Base-by-base conservation (phyloP, 2,797 vertebrate species). In the Hyperoplus lanceolatus region DNA sequence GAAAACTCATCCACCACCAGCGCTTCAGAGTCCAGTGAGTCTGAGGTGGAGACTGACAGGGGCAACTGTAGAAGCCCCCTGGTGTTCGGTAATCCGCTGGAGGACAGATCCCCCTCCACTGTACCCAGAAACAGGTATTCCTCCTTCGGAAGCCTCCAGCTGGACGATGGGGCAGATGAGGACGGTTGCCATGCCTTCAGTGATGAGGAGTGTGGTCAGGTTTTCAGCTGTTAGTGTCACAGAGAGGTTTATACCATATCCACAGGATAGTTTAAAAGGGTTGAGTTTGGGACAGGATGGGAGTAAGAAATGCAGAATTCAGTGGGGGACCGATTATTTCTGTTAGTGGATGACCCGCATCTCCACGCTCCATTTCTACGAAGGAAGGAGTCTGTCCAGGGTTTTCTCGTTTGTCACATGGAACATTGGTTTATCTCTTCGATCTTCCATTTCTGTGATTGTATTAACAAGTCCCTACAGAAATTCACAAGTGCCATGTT, bases 21-120 rank as follows among this genome's bases (percentile, higher is more conserved):
- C 1, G 97, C 96, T 5, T 96, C 97, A 0, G 97, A 98, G 81
- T 97, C 97, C 45, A 97, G 97, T 0, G 97, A 99, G 92, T 98
- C 97, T 0, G 97, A 99, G 64, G 72, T 77, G 51, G 95, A 95
- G 79, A 93, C 93, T 0, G 94, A 94, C 48, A 73, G 90, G 73
- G 89, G 85, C 49, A 93, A 92, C 79, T 87, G 95, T 41, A 91
- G 92, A 75, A 89, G 91, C 82, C 94, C 95, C 5, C 87, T 94
- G 16, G 84, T 46, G 64, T 94, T 92, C 16, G 84, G 92, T 36
- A 94, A 95, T 72, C 91, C 95, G 0, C 78, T 87, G 0, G 95
- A 94, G 50, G 89, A 92, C 0, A 83, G 91, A 6, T 91, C 93
- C 16, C 77, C 93, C 42, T 92, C 91, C 42, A n/a, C 93, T 7